Evolutionary conservation across 37 sponge, comb jelly and placozoan species (phyloP), one percentile per base, ranked within the genome.

Genomic region (Bolinopsis microptera): DNA sequence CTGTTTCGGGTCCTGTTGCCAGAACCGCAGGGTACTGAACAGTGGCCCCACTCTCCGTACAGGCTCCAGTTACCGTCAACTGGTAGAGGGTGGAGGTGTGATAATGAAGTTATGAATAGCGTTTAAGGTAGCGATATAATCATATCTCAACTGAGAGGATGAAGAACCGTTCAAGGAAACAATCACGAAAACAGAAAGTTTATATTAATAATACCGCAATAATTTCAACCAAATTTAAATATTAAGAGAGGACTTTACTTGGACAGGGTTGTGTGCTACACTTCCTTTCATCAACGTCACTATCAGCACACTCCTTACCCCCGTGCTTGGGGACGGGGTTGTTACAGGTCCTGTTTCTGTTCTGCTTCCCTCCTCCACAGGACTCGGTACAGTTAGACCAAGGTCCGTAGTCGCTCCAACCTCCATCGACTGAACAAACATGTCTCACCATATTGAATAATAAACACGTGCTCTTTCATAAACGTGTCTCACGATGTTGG

Each of bases 301-400:
- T 18, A 24, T 48, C 92, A 0, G 23, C 92, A 90, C 92, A 90
- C 32, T 22, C 26, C 31, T n/a, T 31, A 30, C 93, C 93, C 21
- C 93, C 93, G 27, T 93, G 74, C 23, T 69, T 37, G 31, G 93
- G 93, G 1, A 21, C 0, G n/a, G 93, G 93, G 76, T 93, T 93
- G 38, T 69, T 34, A 41, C 93, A 93, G 30, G 35, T 37, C 26
- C 93, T 93, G 35, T 18, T 13, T 3, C 32, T 22, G 39, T 0
- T 69, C 38, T 72, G 25, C 18, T 38, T 72, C 24, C 93, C 93
- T 0, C 38, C 1, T 69, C 74, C 93, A 33, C 93, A 93, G 8
- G 5, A 32, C 16, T 24, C 70, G 23, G 37, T 31, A 28, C 32
- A 32, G 74, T 70, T 0, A 72, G 35, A 8, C 93, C 93, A 30